These are phyloP conservation scores for Noctua fimbriata DNA, from an alignment of 2,888 invertebrate species.

Conservation along the genomic window DNA sequence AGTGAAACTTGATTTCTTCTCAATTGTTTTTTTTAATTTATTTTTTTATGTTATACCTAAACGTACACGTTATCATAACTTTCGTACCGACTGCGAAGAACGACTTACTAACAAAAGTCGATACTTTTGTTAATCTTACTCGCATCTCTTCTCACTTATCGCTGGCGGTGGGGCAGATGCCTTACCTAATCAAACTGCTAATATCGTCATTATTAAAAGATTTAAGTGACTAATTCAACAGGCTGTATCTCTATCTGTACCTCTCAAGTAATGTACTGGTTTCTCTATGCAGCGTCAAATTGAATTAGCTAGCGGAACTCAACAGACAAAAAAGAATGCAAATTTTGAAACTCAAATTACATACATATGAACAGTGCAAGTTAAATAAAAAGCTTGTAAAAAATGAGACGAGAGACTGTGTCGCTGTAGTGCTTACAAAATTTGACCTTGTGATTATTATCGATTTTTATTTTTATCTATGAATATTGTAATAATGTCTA, in stretches of 20 bases:
- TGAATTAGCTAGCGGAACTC: neutral
- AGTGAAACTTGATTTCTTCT: conserved; percentile 9
- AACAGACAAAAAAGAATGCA: neutral
- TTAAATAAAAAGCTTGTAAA: neutral
- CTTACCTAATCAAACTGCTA: neutral
- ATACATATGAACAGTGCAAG: neutral
- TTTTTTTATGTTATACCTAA: neutral
- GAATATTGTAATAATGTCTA: neutral
- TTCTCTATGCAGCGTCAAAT: neutral
- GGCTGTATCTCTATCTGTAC: neutral
- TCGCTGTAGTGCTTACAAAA: neutral
- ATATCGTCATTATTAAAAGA: neutral
- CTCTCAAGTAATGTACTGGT: conserved; percentile 14
- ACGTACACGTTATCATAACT: too few species aligned
- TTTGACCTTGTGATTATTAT: conserved; percentile 7
- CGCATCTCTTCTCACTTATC: neutral
- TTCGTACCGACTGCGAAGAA: neutral
- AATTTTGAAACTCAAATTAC: neutral
- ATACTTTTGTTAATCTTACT: neutral
- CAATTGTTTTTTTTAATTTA: neutral
- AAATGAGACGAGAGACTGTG: neutral
- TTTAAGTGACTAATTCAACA: neutral
- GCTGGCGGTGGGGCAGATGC: neutral
- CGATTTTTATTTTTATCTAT: too few species aligned
- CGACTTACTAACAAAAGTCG: too few species aligned